Evolutionary conservation across 2,113 vertebrate species (phyloP).

Genomic region (Pampusana beccarii): DNA sequence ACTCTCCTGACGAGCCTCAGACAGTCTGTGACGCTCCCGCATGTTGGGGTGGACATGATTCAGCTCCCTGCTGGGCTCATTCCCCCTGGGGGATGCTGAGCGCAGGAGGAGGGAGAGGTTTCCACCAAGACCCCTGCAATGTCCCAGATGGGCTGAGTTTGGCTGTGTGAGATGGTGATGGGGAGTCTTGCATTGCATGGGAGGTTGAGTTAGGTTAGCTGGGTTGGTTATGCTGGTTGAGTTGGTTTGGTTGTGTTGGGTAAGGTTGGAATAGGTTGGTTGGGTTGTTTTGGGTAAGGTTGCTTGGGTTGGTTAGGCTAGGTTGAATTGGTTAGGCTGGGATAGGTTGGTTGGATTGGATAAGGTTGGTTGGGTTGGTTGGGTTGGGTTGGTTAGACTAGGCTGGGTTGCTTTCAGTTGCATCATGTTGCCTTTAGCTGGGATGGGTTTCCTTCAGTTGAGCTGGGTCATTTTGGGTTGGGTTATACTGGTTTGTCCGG

Average conservation of each 20-base stretch:
- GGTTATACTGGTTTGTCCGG: no score
- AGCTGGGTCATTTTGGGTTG: neutral
- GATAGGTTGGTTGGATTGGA: neutral
- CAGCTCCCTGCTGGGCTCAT: conserved; percentile 4
- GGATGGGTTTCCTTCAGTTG: neutral
- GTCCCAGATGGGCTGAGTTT: neutral
- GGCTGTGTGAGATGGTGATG: accelerated
- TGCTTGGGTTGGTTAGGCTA: neutral
- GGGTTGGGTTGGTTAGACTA: neutral
- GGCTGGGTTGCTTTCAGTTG: neutral
- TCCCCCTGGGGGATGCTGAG: neutral
- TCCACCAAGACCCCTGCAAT: neutral
- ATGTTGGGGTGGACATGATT: neutral
- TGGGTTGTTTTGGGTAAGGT: neutral
- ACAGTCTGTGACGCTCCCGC: conserved; percentile 48
- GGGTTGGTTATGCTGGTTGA: neutral
- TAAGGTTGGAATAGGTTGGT: neutral
- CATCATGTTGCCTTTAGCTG: neutral
- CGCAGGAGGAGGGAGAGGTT: neutral
- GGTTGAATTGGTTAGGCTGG: neutral
- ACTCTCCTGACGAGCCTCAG: conserved; percentile 66
- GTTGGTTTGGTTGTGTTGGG: neutral
- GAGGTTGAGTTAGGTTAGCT: neutral
- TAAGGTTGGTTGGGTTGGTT: neutral
- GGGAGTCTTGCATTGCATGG: neutral